Evolutionary conservation across 1,140 invertebrate species (phyloP).

Genomic region (Scylla paramamosain): DNA sequence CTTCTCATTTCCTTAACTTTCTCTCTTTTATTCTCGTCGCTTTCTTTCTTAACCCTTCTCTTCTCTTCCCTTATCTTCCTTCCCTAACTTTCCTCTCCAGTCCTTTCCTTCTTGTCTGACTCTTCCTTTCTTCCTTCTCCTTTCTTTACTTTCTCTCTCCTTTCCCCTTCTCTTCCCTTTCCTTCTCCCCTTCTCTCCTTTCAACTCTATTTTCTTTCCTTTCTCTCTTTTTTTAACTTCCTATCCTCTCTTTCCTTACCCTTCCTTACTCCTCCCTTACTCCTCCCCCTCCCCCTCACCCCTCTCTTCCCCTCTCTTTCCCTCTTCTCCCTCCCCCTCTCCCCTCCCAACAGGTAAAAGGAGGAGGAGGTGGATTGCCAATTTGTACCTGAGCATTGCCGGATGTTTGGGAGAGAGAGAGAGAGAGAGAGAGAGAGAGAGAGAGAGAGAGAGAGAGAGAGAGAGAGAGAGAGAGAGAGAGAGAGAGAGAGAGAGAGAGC

Average conservation of each 20-base stretch:
- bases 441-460: neutral
- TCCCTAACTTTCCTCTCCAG: neutral
- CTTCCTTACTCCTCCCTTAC: neutral
- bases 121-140: neutral
- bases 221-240: neutral
- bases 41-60: neutral
- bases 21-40: constrained; percentile 6
- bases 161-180: too few species aligned
- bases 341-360: neutral
- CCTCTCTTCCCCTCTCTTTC: neutral
- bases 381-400: neutral
- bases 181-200: neutral
- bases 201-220: neutral
- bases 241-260: neutral
- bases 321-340: neutral
- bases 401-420: constrained; percentile 16
- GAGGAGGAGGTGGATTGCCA: neutral
- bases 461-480: neutral
- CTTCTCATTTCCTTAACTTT: neutral
- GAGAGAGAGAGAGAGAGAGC: neutral
- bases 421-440: neutral
- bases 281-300: neutral
- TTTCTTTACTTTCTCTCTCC: too few species aligned
- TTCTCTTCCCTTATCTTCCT: neutral
- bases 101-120: too few species aligned